Base-by-base conservation (phyloP, 2,888 invertebrate species). In the Phymatocera aterrima region DNA sequence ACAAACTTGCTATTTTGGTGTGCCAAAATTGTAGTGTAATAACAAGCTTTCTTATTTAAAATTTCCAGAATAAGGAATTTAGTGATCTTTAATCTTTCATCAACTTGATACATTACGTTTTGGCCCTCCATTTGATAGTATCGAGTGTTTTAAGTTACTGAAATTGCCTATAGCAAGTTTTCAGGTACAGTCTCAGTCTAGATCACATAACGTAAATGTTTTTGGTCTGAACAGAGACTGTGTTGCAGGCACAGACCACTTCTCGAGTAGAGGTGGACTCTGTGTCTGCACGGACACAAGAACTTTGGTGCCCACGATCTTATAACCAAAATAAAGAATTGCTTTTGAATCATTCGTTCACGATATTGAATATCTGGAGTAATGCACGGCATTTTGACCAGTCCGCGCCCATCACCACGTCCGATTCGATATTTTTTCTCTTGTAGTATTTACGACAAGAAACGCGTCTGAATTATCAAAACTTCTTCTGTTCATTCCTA, bases 191-290 rank as follows among this genome's bases (percentile, higher is more conserved):
- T 91, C 89, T 90, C 88, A 81, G 79, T 82, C 83, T 83, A 83
- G 85, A 88, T 83, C 85, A 83, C 83, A 80, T 78, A 80, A 80
- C 61, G 78, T 70, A 51, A 54, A 61, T 65, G 40, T 68, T 72
- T 78, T 83, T 82, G 86, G 84, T 86, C 85, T 83, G n/a, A 82
- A 81, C 83, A 81, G 86, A 88, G 88, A 90, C 89, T 90, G 90
- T 89, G 88, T 85, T 86, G 89, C 90, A 93, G 93, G 91, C 92
- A 92, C 91, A 91, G 92, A 92, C 92, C 91, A 93, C 91, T 92
- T 92, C 92, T 91, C 82, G 48, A 37, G 64, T 80, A 90, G 92
- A 91, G 91, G 90, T 92, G 91, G 92, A 92, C 90, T 93, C 92
- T 92, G 92, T 92, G 92, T 88, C 92, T 93, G 91, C 91, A 88